phyloP scores from a whole-genome alignment of 2,797 vertebrate genomes.

The Zenarchopterus dispar region DNA sequence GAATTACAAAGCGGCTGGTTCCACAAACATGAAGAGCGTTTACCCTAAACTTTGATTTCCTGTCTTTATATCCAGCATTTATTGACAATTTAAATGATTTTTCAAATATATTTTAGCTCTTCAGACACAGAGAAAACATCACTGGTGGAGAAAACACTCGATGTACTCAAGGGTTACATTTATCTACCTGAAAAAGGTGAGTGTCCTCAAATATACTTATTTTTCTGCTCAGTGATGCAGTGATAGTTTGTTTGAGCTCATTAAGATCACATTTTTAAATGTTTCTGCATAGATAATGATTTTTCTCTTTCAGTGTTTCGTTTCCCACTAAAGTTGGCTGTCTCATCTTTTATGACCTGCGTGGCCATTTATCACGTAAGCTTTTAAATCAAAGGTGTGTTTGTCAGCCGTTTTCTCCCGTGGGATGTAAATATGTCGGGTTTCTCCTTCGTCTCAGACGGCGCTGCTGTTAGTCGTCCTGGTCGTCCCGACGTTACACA shows the following conservation, averaged over 20 bases:
- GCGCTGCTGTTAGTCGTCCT: conserved; percentile 87
- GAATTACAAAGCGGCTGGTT: too few relatives aligned
- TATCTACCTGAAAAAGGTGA: conserved; percentile 89
- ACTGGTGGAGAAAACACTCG: conserved; percentile 70
- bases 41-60: too few relatives aligned
- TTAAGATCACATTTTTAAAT: too few relatives aligned
- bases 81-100: neutral
- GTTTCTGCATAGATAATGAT: too few relatives aligned
- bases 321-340: conserved; percentile 87
- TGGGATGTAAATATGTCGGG: too few relatives aligned
- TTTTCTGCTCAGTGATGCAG: too few relatives aligned
- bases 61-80: too few relatives aligned
- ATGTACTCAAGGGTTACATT: conserved; percentile 79
- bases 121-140: conserved; percentile 69
- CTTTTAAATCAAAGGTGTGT: neutral
- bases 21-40: too few relatives aligned
- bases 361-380: conserved; percentile 92
- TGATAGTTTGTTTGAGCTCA: too few relatives aligned
- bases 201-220: neutral
- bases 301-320: conserved; percentile 83
- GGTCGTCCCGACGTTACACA: conserved; percentile 88
- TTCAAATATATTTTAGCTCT: conserved; percentile 48
- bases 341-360: conserved; percentile 83
- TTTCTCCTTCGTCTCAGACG: conserved; percentile 75
- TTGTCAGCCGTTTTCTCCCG: neutral